Percentiles rank a stretch among this genome's conserved stretches.
Conservation (phyloP, 2,797 vertebrate species). For the Artibeus lituratus region DNA sequence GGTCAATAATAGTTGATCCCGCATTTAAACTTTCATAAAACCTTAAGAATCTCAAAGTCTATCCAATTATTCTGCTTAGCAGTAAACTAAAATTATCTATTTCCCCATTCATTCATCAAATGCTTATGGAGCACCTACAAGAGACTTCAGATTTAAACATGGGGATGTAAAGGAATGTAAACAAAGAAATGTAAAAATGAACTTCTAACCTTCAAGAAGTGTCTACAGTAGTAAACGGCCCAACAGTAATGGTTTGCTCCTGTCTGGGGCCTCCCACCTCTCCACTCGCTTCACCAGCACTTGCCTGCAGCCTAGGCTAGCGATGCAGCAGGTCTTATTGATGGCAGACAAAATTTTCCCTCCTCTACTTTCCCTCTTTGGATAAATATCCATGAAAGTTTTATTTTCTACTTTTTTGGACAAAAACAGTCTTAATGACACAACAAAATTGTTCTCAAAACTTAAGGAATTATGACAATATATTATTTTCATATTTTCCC, state of each 20-base stretch:
- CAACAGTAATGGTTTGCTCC: not conserved
- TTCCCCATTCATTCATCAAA: not conserved
- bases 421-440: not conserved
- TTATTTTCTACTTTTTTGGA: not conserved
- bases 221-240: too few species aligned
- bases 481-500: not conserved
- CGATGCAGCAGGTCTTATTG: not conserved
- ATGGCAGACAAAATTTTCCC: not conserved
- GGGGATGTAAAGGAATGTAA: not conserved
- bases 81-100: not conserved
- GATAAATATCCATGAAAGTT: not conserved
- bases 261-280: not conserved
- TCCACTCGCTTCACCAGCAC: not conserved
- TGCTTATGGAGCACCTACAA: not conserved
- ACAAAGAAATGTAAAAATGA: not conserved
- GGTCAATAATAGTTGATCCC: not conserved
- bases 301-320: not conserved
- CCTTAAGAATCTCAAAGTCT: not conserved
- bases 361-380: not conserved
- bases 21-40: constrained; percentile 7
- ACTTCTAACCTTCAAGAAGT: not conserved
- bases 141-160: not conserved
- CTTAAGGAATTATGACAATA: not conserved
- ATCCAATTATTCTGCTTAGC: not conserved
- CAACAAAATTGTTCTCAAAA: not conserved